These are phyloP conservation scores for Gallinago stenura DNA, from an alignment of 2,797 vertebrate genomes.

Conservation along the genomic window DNA sequence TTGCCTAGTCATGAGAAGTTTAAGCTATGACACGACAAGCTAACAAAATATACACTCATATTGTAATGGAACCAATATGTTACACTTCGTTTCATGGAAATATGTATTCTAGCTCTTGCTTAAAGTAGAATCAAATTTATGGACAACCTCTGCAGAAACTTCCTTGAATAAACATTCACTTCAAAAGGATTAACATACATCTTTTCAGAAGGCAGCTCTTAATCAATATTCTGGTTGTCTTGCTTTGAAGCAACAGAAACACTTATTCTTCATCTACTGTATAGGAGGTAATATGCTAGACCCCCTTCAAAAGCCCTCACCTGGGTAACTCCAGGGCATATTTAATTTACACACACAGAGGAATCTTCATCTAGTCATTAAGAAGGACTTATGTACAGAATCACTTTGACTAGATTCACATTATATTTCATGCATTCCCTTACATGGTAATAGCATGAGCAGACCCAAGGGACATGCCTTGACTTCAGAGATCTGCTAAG, in stretches of 20 bases:
- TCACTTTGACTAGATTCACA: not conserved
- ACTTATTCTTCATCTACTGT: not conserved
- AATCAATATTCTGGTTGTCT: constrained; percentile 9
- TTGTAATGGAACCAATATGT: constrained; percentile 5
- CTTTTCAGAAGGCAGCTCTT: not conserved
- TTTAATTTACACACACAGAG: not conserved
- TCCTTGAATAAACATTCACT: constrained; percentile 31
- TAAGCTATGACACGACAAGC: not conserved
- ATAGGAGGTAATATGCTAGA: not conserved
- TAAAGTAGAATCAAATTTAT: constrained; percentile 27
- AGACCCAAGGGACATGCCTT: not conserved
- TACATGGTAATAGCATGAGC: not conserved
- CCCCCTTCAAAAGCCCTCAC: not conserved
- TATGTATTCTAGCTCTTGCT: not conserved
- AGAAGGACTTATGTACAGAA: not conserved
- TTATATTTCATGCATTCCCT: not conserved
- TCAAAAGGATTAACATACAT: constrained; percentile 9
- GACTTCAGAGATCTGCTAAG: not conserved
- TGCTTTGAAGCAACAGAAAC: not conserved
- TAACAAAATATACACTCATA: not conserved
- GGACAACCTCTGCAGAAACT: not conserved
- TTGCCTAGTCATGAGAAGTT: not conserved
- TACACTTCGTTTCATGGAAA: not conserved
- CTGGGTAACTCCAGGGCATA: not conserved
- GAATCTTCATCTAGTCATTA: not conserved